A percentile compares a stretch with the other conserved stretches of the same genome.
phyloP scores from a whole-genome alignment of 2,888 invertebrate genomes.

The Dendrolimus pini region DNA sequence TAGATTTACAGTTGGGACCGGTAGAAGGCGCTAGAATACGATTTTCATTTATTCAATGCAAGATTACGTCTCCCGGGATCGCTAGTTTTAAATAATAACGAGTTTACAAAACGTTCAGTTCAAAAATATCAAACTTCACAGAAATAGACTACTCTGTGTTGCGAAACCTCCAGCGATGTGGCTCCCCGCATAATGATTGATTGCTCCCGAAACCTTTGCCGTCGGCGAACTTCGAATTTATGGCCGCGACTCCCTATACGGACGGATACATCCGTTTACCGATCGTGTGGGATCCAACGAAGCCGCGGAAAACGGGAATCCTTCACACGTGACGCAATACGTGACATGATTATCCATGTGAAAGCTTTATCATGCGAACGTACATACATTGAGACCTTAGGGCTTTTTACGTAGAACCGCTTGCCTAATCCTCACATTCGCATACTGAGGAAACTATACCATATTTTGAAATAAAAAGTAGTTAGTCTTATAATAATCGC shows the following conservation, averaged over 20 bases:
- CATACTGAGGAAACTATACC: too few species aligned
- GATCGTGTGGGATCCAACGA: slow-evolving; percentile 14
- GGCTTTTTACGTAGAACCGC: too few species aligned
- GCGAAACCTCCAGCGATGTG: slow-evolving; percentile 49
- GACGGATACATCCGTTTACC: slow-evolving; percentile 52
- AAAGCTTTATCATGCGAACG: background rate
- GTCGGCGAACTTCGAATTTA: slow-evolving; percentile 68
- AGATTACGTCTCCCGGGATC: too few species aligned
- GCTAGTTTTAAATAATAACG: too few species aligned
- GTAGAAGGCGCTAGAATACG: too few species aligned
- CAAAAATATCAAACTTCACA: background rate
- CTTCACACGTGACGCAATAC: background rate
- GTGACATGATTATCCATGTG: background rate
- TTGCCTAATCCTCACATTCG: too few species aligned
- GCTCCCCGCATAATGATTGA: slow-evolving; percentile 60
- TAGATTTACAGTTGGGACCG: too few species aligned
- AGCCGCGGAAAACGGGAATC: background rate
- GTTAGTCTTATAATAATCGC: too few species aligned
- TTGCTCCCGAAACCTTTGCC: slow-evolving; percentile 67
- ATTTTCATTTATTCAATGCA: too few species aligned
- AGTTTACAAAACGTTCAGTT: background rate
- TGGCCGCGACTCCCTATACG: slow-evolving; percentile 49
- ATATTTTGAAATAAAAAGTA: too few species aligned
- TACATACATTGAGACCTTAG: too few species aligned
- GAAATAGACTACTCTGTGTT: slow-evolving; percentile 21